Conservation (phyloP, 2,113 vertebrate genomes). For the Hucho hucho region DNA sequence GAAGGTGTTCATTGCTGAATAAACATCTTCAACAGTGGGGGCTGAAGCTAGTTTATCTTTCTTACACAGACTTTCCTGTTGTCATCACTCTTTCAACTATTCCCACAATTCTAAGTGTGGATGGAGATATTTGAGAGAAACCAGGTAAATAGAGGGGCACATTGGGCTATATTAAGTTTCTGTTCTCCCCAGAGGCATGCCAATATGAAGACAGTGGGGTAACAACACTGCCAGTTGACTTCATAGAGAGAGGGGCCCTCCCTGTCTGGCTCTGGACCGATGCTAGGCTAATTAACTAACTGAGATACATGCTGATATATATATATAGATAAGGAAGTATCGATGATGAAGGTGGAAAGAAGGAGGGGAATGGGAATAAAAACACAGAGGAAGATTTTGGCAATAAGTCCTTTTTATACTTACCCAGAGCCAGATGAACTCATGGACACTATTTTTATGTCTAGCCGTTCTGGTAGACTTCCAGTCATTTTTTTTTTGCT, state of each 20-base stretch:
- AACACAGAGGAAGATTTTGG: no score
- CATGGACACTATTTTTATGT: no score
- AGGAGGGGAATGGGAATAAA: no score
- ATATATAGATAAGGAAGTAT: background rate
- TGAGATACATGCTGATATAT: background rate
- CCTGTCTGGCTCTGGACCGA: background rate
- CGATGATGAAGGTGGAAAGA: background rate
- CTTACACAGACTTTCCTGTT: background rate
- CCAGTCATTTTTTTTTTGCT: no score
- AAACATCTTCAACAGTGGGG: conserved; percentile 26
- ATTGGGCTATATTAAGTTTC: conserved; percentile 26
- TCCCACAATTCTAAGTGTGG: background rate
- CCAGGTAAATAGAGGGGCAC: conserved; percentile 24
- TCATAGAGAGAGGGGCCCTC: conserved; percentile 15
- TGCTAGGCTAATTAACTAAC: conserved; percentile 47
- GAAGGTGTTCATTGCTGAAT: conserved; percentile 21
- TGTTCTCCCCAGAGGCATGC: conserved; percentile 37
- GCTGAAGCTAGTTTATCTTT: background rate
- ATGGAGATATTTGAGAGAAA: background rate
- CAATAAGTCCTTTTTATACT: no score
- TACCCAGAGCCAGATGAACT: no score
- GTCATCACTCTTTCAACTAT: conserved; percentile 5
- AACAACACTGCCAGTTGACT: conserved; percentile 37
- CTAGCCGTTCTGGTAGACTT: no score
- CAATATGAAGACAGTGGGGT: conserved; percentile 53